phyloP scores from a whole-genome alignment of 2,113 vertebrate genomes.

The Rattus rattus region DNA sequence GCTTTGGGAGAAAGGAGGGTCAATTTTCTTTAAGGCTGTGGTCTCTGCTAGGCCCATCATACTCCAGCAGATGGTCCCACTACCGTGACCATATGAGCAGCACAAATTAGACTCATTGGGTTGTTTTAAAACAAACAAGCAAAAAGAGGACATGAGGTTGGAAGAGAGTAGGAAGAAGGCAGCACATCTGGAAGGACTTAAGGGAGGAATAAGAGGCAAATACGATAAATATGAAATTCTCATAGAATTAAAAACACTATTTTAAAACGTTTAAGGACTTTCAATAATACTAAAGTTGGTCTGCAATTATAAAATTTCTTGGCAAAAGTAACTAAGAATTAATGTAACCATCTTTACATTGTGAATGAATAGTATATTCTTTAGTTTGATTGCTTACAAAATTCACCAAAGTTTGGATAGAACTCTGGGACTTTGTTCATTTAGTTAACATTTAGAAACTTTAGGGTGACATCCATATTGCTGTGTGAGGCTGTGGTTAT shows the following conservation, averaged over 20 bases:
- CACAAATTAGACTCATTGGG: neutral
- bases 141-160: neutral
- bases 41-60: neutral
- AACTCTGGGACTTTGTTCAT: conserved; percentile 20
- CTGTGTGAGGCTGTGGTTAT: neutral
- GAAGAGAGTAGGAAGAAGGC: neutral
- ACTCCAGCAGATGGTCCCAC: neutral
- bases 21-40: neutral
- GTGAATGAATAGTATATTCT: neutral
- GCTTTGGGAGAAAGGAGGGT: neutral
- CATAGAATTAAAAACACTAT: neutral
- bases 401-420: neutral
- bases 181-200: neutral
- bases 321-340: neutral
- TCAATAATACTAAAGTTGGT: neutral
- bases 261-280: neutral
- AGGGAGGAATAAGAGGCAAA: neutral
- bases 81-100: neutral
- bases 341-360: neutral
- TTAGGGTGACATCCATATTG: neutral
- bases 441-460: conserved; percentile 31
- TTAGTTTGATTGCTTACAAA: conserved; percentile 56
- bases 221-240: neutral
- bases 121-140: neutral
- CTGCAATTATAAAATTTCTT: neutral